Percentiles rank a stretch among this genome's conserved stretches.
Evolutionary conservation across 2,113 vertebrate species (phyloP).

Genomic region (Boulengeromyrus knoepffleri): DNA sequence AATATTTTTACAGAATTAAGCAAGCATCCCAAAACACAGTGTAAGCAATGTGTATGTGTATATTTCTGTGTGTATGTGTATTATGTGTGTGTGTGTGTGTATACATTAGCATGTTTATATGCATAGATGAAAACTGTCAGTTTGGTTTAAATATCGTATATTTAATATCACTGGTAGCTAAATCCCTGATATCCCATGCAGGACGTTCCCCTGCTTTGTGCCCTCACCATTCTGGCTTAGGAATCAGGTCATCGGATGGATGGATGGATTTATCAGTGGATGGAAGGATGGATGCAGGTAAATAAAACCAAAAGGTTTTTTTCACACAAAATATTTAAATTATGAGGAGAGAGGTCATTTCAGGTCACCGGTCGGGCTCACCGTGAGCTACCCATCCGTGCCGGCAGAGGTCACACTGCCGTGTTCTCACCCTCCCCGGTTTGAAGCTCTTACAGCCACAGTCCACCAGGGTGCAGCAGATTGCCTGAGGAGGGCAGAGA

Average conservation of each 20-base stretch:
- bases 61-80: too few relatives aligned
- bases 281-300: neutral
- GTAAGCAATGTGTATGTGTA: neutral
- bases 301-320: neutral
- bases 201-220: neutral
- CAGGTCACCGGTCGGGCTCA: constrained; percentile 45
- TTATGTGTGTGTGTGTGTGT: neutral
- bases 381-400: constrained; percentile 98
- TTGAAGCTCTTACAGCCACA: constrained; percentile 89
- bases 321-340: neutral
- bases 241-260: neutral
- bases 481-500: constrained; percentile 66
- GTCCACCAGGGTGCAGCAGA: constrained; percentile 85
- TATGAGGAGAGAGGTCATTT: neutral
- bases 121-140: neutral
- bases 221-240: neutral
- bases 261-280: neutral
- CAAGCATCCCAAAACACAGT: neutral
- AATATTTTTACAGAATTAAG: neutral
- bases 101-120: neutral
- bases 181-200: neutral
- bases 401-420: constrained; percentile 89
- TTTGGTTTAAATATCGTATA: neutral
- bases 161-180: neutral
- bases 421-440: constrained; percentile 84